phyloP scores from a whole-genome alignment of 2,888 invertebrate species.

The Agrenia bidenticulata region DNA sequence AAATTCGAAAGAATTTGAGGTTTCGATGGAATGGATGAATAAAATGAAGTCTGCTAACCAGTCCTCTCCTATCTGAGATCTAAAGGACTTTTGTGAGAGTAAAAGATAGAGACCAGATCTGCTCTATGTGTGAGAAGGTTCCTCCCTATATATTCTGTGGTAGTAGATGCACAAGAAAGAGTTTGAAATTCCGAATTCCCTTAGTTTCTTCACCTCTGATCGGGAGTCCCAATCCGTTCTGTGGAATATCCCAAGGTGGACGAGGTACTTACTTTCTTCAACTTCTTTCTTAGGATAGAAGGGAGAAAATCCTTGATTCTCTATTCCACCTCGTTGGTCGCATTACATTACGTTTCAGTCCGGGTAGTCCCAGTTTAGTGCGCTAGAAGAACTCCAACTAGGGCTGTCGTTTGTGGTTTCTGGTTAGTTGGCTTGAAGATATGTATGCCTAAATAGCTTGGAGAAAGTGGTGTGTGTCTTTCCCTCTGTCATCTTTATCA shows the following conservation, averaged over 20 bases:
- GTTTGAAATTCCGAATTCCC: not conserved
- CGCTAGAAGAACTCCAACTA: not conserved
- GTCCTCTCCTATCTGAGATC: no score
- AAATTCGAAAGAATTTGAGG: no score
- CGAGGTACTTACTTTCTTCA: slow-evolving; percentile 1
- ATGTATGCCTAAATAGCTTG: slow-evolving; percentile 13
- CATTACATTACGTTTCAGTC: slow-evolving; percentile 15
- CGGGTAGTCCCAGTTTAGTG: not conserved
- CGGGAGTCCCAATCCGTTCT: not conserved
- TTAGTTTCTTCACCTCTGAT: not conserved
- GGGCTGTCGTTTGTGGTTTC: slow-evolving; percentile 15
- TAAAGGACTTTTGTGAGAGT: no score
- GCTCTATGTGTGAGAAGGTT: no score
- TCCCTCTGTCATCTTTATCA: slow-evolving; percentile 1
- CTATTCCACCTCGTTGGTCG: slow-evolving; percentile 20
- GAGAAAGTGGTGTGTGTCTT: not conserved
- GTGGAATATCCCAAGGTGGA: not conserved
- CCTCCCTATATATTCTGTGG: no score
- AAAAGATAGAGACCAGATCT: no score
- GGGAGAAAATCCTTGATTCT: slow-evolving; percentile 14
- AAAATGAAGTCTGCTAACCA: no score
- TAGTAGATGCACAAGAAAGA: no score
- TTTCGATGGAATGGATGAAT: no score
- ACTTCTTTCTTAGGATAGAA: not conserved
- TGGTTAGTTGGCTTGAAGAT: slow-evolving; percentile 20